phyloP scores from a whole-genome alignment of 2,888 invertebrate species.

The Cosmia pyralina region DNA sequence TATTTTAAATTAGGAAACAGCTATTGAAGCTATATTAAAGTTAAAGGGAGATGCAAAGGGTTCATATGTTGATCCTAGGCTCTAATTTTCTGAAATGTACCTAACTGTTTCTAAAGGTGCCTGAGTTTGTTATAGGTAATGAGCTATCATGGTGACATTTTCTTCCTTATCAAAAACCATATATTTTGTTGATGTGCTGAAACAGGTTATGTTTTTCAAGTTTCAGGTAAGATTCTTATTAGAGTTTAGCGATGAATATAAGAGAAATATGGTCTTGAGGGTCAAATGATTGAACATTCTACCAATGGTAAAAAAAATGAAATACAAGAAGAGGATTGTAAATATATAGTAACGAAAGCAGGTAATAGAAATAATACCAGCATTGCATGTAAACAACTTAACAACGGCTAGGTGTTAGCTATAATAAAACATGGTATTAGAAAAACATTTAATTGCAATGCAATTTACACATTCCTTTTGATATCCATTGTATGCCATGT shows the following conservation, averaged over 20 bases:
- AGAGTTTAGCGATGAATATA: neutral
- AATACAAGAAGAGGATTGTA: neutral
- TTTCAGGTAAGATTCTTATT: slow-evolving; percentile 23
- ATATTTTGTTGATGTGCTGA: neutral
- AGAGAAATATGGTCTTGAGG: neutral
- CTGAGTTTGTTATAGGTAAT: neutral
- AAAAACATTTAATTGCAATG: slow-evolving; percentile 40
- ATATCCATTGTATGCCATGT: slow-evolving; percentile 48
- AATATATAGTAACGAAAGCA: neutral
- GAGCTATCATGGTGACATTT: neutral
- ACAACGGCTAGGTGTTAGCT: slow-evolving; percentile 22
- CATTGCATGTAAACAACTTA: slow-evolving; percentile 2
- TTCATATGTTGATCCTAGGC: neutral
- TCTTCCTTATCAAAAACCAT: slow-evolving; percentile 13
- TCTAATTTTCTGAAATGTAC: no score
- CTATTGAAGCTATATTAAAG: neutral
- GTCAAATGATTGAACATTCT: neutral
- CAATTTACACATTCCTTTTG: slow-evolving; percentile 44
- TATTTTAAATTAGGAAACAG: neutral
- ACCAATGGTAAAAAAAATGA: neutral
- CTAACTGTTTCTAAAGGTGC: neutral
- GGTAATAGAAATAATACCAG: neutral
- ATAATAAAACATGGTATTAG: slow-evolving; percentile 35
- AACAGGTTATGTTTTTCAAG: slow-evolving; percentile 2
- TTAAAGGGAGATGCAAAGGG: neutral